phyloP scores from a whole-genome alignment of 2,888 invertebrate species.

The Tinea semifulvella region DNA sequence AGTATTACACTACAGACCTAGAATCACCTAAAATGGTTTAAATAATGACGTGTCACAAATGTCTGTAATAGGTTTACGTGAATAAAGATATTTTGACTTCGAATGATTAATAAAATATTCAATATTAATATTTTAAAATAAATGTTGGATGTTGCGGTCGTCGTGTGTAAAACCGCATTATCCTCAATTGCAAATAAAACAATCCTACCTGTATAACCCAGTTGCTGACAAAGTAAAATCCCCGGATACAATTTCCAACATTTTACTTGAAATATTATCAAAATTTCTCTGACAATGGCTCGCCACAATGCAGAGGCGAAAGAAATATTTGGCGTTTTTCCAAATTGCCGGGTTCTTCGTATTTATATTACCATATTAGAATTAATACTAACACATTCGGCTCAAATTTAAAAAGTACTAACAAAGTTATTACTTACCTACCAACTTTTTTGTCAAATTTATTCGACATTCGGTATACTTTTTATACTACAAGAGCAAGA shows the following conservation, averaged over 20 bases:
- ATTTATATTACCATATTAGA: conserved; percentile 9
- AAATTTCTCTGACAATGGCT: conserved; percentile 7
- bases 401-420: too few species aligned
- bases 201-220: background rate
- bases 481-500: too few species aligned
- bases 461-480: too few species aligned
- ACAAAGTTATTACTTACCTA: too few species aligned
- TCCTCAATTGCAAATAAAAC: background rate
- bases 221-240: conserved; percentile 1
- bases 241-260: conserved; percentile 6
- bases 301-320: conserved; percentile 9
- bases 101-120: too few species aligned
- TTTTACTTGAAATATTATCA: conserved; percentile 3
- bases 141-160: background rate
- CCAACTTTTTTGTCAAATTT: too few species aligned
- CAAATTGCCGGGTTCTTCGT: conserved; percentile 5
- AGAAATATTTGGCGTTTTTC: conserved; percentile 3
- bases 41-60: too few species aligned
- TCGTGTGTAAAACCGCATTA: background rate
- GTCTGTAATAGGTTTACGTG: too few species aligned
- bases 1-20: too few species aligned
- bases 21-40: too few species aligned
- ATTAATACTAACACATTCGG: conserved; percentile 5
- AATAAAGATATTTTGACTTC: too few species aligned
- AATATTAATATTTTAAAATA: too few species aligned